These are phyloP conservation scores for Antitype chi DNA, from an alignment of 2,888 invertebrate genomes.

Conservation along the genomic window DNA sequence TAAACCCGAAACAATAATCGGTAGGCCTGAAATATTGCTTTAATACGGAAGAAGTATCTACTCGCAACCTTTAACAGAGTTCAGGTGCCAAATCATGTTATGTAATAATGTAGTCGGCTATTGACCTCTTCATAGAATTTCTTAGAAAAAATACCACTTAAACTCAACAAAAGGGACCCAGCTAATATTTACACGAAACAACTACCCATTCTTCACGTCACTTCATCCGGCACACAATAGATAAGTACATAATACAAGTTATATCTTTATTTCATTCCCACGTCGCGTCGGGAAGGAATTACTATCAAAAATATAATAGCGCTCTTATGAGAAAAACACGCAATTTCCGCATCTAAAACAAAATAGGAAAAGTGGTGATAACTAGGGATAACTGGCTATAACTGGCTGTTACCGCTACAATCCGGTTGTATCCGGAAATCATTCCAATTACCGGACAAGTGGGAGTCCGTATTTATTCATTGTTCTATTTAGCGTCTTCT, in stretches of 20 bases:
- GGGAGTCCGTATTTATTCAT: slow-evolving; percentile 37
- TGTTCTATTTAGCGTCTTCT: background rate
- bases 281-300: slow-evolving; percentile 20
- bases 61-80: too few relatives aligned
- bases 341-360: slow-evolving; percentile 43
- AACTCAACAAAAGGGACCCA: slow-evolving; percentile 26
- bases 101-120: background rate
- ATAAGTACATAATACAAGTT: slow-evolving; percentile 35
- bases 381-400: slow-evolving; percentile 58
- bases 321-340: slow-evolving; percentile 30
- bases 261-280: slow-evolving; percentile 14
- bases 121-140: slow-evolving; percentile 18
- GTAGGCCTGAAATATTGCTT: background rate
- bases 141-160: slow-evolving; percentile 19
- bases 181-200: slow-evolving; percentile 36
- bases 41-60: background rate
- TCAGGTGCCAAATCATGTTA: background rate
- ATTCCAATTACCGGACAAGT: slow-evolving; percentile 76
- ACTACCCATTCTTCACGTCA: slow-evolving; percentile 28
- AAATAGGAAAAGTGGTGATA: slow-evolving; percentile 56
- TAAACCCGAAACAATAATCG: too few relatives aligned
- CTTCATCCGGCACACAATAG: slow-evolving; percentile 38
- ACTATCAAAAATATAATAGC: slow-evolving; percentile 45
- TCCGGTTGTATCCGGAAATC: slow-evolving; percentile 70
- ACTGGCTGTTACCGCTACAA: slow-evolving; percentile 65